phyloP scores from a whole-genome alignment of 2,113 vertebrate species.

The Eublepharis macularius region DNA sequence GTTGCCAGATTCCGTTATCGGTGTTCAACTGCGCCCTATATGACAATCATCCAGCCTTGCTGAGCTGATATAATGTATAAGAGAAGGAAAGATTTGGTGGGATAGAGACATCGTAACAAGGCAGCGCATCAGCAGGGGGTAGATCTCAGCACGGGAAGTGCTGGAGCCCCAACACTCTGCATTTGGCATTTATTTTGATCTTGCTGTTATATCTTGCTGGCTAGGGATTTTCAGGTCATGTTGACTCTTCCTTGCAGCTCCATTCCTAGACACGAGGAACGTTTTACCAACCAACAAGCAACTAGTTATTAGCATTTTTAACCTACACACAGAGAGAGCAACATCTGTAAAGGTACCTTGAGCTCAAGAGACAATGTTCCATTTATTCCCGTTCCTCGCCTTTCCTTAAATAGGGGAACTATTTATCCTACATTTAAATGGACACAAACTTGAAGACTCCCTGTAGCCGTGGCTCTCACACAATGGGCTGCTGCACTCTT shows the following conservation, averaged over 20 bases:
- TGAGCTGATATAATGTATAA: neutral
- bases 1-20: too few species aligned
- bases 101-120: neutral
- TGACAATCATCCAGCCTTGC: too few species aligned
- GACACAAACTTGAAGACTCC: neutral
- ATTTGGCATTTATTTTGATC: conserved; percentile 14
- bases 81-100: neutral
- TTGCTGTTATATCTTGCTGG: conserved; percentile 3
- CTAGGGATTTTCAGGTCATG: conserved; percentile 62
- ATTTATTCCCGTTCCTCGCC: conserved; percentile 25
- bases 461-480: too few species aligned
- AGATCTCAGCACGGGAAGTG: neutral
- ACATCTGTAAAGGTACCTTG: conserved; percentile 23
- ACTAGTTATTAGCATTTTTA: neutral
- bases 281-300: neutral
- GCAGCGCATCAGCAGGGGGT: neutral
- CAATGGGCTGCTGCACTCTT: too few species aligned
- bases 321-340: conserved; percentile 23
- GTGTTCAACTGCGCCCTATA: too few species aligned
- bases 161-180: neutral
- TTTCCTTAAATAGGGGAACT: neutral
- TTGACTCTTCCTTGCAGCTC: conserved; percentile 43
- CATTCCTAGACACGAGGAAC: conserved; percentile 42
- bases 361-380: conserved; percentile 39
- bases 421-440: rapidly evolving